Conservation (phyloP, 2,888 invertebrate species). For the Nemurella pictetii region DNA sequence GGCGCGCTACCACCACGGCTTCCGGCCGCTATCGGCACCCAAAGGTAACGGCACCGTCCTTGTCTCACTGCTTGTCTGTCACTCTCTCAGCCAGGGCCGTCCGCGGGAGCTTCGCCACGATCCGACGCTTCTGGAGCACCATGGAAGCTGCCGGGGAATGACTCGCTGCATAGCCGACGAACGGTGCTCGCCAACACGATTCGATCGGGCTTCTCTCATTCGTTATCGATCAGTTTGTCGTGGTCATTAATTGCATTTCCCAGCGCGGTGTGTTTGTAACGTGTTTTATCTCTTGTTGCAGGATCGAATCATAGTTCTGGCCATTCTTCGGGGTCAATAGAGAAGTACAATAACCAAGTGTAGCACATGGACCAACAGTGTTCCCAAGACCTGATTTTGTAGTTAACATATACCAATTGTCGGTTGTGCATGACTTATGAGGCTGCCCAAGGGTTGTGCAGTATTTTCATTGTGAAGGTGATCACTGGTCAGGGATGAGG, state of each 20-base stretch:
- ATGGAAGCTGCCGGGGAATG: constrained; percentile 36
- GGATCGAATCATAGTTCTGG: constrained; percentile 64
- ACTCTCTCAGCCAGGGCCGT: constrained; percentile 40
- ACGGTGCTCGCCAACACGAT: neutral
- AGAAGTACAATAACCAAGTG: constrained; percentile 45
- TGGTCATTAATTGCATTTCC: no score
- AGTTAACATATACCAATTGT: neutral
- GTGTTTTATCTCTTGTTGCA: constrained; percentile 47
- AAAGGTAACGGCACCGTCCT: constrained; percentile 22
- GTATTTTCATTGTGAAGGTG: neutral
- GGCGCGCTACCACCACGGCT: constrained; percentile 50
- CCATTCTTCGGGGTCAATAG: constrained; percentile 62
- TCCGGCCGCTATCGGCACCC: constrained; percentile 35
- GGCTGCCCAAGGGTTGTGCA: neutral
- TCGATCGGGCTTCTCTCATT: neutral
- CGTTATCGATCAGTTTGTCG: constrained; percentile 4
- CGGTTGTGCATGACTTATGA: neutral
- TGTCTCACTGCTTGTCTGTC: constrained; percentile 33
- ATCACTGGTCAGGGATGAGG: neutral
- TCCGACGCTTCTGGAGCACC: constrained; percentile 44
- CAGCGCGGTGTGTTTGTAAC: no score
- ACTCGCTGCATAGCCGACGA: neutral
- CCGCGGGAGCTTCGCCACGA: constrained; percentile 43
- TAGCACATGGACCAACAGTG: neutral
- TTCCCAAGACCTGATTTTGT: neutral